phyloP scores from a whole-genome alignment of 2,888 invertebrate species.

The Ophion slaviceki region DNA sequence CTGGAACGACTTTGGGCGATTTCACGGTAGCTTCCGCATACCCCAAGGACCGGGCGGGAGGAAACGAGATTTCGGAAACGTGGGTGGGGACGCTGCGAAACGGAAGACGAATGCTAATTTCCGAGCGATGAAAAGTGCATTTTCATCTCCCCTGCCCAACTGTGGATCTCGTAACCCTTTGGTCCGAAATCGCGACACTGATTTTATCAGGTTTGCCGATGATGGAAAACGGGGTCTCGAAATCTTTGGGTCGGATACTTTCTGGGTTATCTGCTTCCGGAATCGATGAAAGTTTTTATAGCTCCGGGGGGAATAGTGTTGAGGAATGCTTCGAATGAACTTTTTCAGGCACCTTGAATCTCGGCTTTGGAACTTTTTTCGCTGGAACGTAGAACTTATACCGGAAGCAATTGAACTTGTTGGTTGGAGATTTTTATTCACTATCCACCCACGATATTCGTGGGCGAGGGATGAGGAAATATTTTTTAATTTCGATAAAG shows the following conservation, averaged over 20 bases:
- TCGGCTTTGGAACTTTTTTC: too few relatives aligned
- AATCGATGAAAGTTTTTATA: neutral
- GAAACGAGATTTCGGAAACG: constrained; percentile 40
- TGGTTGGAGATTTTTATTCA: too few relatives aligned
- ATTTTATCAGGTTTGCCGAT: neutral
- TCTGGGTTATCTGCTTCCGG: neutral
- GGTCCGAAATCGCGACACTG: too few relatives aligned
- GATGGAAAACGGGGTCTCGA: neutral
- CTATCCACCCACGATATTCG: too few relatives aligned
- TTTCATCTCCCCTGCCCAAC: neutral
- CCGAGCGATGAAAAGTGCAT: neutral
- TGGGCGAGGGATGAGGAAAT: too few relatives aligned
- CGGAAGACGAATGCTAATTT: constrained; percentile 18
- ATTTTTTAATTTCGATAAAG: too few relatives aligned
- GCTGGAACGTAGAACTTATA: too few relatives aligned
- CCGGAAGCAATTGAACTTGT: too few relatives aligned
- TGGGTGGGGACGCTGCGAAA: neutral
- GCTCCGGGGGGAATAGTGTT: neutral
- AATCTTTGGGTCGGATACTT: neutral
- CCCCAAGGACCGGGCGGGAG: constrained; percentile 22
- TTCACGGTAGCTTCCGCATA: too few relatives aligned
- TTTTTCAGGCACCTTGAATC: neutral
- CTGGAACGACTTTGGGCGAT: neutral
- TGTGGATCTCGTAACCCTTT: neutral
- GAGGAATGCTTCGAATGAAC: neutral